Base-by-base conservation (phyloP, 2,113 vertebrate genomes). In the Noturus placidus region DNA sequence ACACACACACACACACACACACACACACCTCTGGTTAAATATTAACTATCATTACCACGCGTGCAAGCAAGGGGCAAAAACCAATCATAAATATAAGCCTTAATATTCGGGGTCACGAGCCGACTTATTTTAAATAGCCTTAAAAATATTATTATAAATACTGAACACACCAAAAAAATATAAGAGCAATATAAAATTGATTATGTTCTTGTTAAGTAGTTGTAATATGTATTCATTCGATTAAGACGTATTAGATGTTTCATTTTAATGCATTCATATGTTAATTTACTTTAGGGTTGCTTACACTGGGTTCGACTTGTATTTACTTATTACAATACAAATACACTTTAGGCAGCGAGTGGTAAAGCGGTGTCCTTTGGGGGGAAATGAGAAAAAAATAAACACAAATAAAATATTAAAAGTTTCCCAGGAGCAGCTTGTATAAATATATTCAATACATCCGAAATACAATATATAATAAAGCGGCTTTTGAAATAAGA, bases 401-500 rank as follows among this genome's bases (percentile, higher is more conserved):
- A 46, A 50, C n/a, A 57, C 8, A 35, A 79, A 30, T 54, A 56
- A 78, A 86, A 86, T 17, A 22, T 86, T 30, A 69, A 83, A 83
- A 76, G 38, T 61, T 27, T 25, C 50, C 27, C 59, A 83, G 42
- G 25, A n/a, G 35, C 54, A 78, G 35, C n/a, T 46, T 77, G 38
- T 5, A 42, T 9, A 61, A 25, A 61, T 42, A 61, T 38, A 70
- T 11, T 27, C 20, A 56, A n/a, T 11, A 20, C 10, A 70, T 35
- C 30, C 30, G 74, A 38, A 84, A 25, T 69, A 35, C 8, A 38
- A 38, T 61, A 15, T 56, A 56, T 57, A 38, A 81, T 70, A 70
- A 56, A 72, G 30, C 50, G 65, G 63, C 85, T 65, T 67, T 79
- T 77, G 77, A 81, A 86, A 38, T 80, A 27, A 81, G 80, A 35